Conservation (phyloP, 2,113 vertebrate species). For the Bucco capensis region DNA sequence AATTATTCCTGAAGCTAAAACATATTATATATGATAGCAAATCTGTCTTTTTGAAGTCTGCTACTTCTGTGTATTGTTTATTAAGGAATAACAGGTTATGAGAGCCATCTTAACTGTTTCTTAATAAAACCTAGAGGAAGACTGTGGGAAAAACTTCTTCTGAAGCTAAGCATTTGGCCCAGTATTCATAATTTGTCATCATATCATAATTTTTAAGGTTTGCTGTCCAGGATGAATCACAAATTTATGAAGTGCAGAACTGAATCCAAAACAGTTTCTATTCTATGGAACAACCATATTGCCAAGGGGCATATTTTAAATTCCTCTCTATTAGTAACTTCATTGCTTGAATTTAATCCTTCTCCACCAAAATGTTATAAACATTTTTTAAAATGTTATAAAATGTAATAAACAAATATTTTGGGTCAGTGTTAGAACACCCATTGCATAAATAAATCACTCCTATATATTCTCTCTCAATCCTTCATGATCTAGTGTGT, state of each 20-base stretch:
- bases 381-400: too few relatives aligned
- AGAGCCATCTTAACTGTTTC: neutral
- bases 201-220: neutral
- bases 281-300: neutral
- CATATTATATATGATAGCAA: neutral
- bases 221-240: neutral
- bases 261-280: neutral
- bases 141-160: neutral
- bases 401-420: neutral
- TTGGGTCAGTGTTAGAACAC: neutral
- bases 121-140: neutral
- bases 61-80: neutral
- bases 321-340: neutral
- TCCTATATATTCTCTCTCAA: neutral
- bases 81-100: neutral
- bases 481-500: neutral
- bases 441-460: neutral
- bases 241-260: neutral
- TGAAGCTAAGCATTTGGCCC: neutral
- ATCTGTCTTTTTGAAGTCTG: neutral
- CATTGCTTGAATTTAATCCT: neutral
- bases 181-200: neutral
- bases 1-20: neutral
- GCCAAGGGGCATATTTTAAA: neutral
- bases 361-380: neutral